Percentiles rank a stretch among this genome's conserved stretches.
Evolutionary conservation across 2,113 vertebrate species (phyloP).

Genomic region (Gopherus flavomarginatus): DNA sequence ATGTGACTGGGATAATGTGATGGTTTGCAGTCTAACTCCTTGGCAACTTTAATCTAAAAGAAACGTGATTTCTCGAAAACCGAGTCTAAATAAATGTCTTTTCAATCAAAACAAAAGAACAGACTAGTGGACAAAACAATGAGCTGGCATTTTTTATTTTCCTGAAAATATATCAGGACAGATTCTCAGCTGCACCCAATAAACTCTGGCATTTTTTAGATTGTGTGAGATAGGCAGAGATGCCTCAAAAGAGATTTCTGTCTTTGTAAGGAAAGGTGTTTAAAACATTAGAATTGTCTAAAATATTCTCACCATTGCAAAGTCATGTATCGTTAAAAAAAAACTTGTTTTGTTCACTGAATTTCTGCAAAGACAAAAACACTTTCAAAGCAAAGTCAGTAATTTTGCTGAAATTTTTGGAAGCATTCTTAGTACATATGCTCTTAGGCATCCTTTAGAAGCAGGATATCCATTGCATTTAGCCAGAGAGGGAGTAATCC

Average conservation of each 20-base stretch:
- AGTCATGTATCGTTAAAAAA: no score
- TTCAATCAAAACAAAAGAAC: slow-evolving; percentile 28
- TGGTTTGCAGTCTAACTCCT: slow-evolving; percentile 17
- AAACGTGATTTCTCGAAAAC: slow-evolving; percentile 32
- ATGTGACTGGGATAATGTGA: slow-evolving; percentile 36
- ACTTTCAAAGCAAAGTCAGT: neutral
- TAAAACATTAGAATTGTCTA: neutral
- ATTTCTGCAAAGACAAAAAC: neutral
- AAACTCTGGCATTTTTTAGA: neutral
- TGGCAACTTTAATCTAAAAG: slow-evolving; percentile 11
- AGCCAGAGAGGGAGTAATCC: neutral
- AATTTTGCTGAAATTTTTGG: neutral
- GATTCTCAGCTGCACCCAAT: neutral
- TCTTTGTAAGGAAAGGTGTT: neutral
- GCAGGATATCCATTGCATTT: neutral
- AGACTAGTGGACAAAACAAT: neutral
- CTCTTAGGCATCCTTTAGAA: neutral
- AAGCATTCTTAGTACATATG: neutral
- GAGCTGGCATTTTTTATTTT: slow-evolving; percentile 1
- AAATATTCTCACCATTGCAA: neutral
- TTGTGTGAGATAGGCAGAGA: neutral
- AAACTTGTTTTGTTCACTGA: neutral
- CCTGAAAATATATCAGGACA: neutral
- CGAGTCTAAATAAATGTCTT: slow-evolving; percentile 14
- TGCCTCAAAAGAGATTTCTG: neutral